Base-by-base conservation (phyloP, 2,888 invertebrate species). In the Listrodromus nycthemerus region DNA sequence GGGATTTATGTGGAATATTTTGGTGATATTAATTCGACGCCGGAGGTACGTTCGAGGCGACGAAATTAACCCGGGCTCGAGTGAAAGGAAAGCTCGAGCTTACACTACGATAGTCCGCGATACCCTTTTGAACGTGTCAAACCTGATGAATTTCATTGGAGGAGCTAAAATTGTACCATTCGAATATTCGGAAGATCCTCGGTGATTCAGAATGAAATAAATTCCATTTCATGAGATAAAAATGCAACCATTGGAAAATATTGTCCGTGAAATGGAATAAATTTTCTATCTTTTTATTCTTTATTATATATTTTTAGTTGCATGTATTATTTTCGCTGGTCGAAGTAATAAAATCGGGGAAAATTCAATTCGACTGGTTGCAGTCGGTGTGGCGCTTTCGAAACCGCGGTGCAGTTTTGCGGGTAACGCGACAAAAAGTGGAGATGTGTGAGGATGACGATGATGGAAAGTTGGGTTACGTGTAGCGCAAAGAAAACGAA, bases 401-500 rank as follows among this genome's bases (percentile, higher is more conserved):
- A 10, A 41, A 13, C 41, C 27, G 61, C 66, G 55, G 24, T 10
- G 45, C 3, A 45, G 41, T 1, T 45, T 45, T 16, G 16, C 41
- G 48, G 19, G 30, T 16, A 50, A 5, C 24, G 41, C 45, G 24
- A 19, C 21, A 58, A 21, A 30, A 52, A 55, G 52, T 10, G 7
- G 52, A 37, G 61, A 52, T 16, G 41, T 58, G 69, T n/a, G 19
- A 45, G 55, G 19, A 21, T 63, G 21, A 65, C 52, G 37, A 71
- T 52, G 71, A 74, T 55, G 45, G 58, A 79, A 79, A 78, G 69
- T 67, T 74, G 50, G 55, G 69, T 48, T 55, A 75, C 65, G 58
- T 48, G 75, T 71, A 66, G 65, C 61, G 61, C 61, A 77, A 83
- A 80, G 52, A 48, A 33, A 63, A 76, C 58, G 63, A 76, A 76